Conservation (phyloP, 2,888 invertebrate species). For the Carpatolechia fugitivella region DNA sequence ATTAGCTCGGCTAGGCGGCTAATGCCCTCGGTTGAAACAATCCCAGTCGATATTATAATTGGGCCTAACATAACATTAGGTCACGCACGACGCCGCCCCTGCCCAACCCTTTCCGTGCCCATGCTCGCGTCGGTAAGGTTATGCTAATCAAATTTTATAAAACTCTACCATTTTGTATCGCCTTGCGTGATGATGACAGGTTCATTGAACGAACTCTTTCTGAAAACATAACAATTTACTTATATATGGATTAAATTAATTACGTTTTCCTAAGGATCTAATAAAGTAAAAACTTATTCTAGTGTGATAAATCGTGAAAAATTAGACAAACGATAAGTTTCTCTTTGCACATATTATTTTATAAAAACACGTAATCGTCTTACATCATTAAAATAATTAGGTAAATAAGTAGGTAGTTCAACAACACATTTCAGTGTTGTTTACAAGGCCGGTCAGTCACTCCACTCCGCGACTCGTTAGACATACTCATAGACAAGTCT, state of each 20-base stretch:
- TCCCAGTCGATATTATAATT: slow-evolving; percentile 36
- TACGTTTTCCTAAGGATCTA: too few relatives aligned
- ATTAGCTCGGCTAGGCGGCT: slow-evolving; percentile 28
- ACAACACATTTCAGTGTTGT: slow-evolving; percentile 9
- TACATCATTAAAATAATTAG: background rate
- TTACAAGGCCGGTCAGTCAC: slow-evolving; percentile 19
- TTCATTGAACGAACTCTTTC: background rate
- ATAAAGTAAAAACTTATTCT: too few relatives aligned
- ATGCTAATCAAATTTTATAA: background rate
- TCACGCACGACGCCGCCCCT: slow-evolving; percentile 44
- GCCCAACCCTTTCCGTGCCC: slow-evolving; percentile 15
- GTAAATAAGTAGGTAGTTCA: background rate
- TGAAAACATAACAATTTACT: too few relatives aligned
- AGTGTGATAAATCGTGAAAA: too few relatives aligned
- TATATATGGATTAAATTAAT: too few relatives aligned
- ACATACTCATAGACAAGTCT: slow-evolving; percentile 22
- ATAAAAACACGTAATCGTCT: too few relatives aligned
- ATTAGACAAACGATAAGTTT: too few relatives aligned
- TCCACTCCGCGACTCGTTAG: slow-evolving; percentile 5
- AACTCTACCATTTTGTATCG: background rate
- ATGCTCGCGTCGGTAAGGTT: background rate
- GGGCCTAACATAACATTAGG: slow-evolving; percentile 29
- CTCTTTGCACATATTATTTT: too few relatives aligned
- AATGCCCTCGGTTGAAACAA: slow-evolving; percentile 29
- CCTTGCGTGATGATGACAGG: background rate